Conservation (phyloP, 2,113 vertebrate genomes). For the Otocyon megalotis region DNA sequence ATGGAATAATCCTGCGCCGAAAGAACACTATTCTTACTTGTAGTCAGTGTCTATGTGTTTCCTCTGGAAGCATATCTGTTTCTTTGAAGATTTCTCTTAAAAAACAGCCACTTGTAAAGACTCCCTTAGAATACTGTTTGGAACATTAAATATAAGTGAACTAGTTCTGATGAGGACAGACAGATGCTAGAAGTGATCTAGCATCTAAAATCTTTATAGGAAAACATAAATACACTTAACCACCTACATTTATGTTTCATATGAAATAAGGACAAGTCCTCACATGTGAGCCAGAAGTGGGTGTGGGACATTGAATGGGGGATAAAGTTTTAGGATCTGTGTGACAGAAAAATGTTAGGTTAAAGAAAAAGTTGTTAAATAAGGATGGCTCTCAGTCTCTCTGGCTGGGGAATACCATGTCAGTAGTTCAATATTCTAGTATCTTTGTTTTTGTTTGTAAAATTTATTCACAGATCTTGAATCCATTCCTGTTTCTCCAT, state of each 20-base stretch:
- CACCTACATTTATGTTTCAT: neutral
- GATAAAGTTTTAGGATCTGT: neutral
- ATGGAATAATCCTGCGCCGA: neutral
- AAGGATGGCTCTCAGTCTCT: neutral
- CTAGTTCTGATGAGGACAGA: neutral
- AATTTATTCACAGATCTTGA: neutral
- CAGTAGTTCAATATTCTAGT: neutral
- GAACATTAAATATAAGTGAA: conserved; percentile 31
- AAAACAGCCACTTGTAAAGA: neutral
- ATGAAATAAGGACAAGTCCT: neutral
- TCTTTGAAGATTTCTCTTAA: conserved; percentile 20
- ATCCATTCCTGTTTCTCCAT: neutral
- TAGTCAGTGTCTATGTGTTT: neutral
- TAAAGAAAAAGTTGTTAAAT: neutral
- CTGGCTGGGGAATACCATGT: neutral
- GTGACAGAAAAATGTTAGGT: neutral
- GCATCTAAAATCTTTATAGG: neutral
- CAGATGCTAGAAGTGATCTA: neutral
- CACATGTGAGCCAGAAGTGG: neutral
- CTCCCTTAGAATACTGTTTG: conserved; percentile 25
- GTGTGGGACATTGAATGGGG: neutral
- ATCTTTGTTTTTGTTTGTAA: conserved; percentile 22
- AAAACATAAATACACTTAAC: conserved; percentile 5
- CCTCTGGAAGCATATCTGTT: neutral
- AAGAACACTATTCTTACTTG: neutral